Evolutionary conservation across 2,888 invertebrate species (phyloP).

Genomic region (Ichneumoninae sp.): DNA sequence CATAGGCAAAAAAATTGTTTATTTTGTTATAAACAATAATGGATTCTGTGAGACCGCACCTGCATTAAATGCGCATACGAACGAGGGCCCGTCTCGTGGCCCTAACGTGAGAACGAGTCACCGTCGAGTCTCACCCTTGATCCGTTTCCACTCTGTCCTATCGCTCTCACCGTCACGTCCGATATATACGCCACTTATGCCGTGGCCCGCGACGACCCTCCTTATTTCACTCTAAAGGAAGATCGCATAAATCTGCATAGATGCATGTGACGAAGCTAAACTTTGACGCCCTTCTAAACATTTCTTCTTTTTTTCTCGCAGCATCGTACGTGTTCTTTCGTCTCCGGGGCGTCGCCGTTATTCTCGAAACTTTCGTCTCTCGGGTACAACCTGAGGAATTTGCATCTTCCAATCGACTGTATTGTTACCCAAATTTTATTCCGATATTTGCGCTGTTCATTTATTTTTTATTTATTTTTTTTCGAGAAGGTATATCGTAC

Average conservation of each 20-base stretch:
- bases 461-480: conserved; percentile 48
- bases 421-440: conserved; percentile 65
- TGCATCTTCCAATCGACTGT: conserved; percentile 66
- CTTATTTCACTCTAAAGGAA: conserved; percentile 70
- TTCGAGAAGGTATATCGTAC: conserved; percentile 17
- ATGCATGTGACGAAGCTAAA: conserved; percentile 80
- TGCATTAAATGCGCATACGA: conserved; percentile 61
- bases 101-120: conserved; percentile 63
- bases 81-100: conserved; percentile 29
- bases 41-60: conserved; percentile 54
- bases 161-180: conserved; percentile 48
- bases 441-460: conserved; percentile 61
- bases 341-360: conserved; percentile 38
- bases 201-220: conserved; percentile 41
- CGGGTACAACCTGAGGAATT: conserved; percentile 46
- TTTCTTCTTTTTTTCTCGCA: conserved; percentile 55
- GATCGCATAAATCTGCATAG: conserved; percentile 82
- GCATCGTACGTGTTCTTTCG: conserved; percentile 60
- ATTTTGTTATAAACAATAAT: conserved; percentile 57
- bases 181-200: conserved; percentile 9
- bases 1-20: conserved; percentile 25
- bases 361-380: conserved; percentile 59
- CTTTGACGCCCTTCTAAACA: conserved; percentile 73
- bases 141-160: conserved; percentile 44
- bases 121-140: conserved; percentile 55